phyloP scores from a whole-genome alignment of 2,888 invertebrate species.

The Melieria picta region DNA sequence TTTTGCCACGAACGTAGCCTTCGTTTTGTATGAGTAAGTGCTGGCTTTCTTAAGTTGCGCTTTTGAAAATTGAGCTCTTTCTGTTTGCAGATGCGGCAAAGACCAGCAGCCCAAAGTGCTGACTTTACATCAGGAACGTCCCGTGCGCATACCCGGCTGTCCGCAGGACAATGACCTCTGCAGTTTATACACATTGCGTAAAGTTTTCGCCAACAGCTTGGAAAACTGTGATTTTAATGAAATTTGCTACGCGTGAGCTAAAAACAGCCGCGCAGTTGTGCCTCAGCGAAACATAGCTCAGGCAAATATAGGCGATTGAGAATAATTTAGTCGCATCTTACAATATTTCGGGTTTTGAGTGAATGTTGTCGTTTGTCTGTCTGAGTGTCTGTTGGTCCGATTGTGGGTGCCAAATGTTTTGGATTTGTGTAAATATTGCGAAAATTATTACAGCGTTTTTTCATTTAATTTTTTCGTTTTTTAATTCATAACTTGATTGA shows the following conservation, averaged over 20 bases:
- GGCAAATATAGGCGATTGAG: too few species aligned
- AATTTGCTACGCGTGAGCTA: constrained; percentile 68
- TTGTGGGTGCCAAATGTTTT: constrained; percentile 22
- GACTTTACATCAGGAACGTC: constrained; percentile 79
- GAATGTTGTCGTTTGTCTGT: too few species aligned
- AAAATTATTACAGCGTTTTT: background rate
- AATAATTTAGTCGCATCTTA: too few species aligned
- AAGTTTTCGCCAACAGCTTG: constrained; percentile 71
- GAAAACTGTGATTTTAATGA: constrained; percentile 74
- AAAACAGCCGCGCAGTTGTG: too few species aligned
- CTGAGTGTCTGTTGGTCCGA: too few species aligned
- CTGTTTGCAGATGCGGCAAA: constrained; percentile 68
- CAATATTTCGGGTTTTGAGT: too few species aligned
- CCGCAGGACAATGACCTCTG: constrained; percentile 72
- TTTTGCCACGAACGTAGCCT: constrained; percentile 83
- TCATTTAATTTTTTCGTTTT: background rate
- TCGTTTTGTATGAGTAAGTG: constrained; percentile 77
- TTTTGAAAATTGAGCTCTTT: constrained; percentile 17
- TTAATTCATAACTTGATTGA: background rate
- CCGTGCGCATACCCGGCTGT: constrained; percentile 77
- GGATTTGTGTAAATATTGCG: constrained; percentile 15
- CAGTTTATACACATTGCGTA: constrained; percentile 70
- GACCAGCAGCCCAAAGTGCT: constrained; percentile 68
- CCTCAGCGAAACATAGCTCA: too few species aligned
- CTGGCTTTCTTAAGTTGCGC: background rate